These are phyloP conservation scores for Acanthornis magna DNA, from an alignment of 2,797 vertebrate species.

Conservation along the genomic window DNA sequence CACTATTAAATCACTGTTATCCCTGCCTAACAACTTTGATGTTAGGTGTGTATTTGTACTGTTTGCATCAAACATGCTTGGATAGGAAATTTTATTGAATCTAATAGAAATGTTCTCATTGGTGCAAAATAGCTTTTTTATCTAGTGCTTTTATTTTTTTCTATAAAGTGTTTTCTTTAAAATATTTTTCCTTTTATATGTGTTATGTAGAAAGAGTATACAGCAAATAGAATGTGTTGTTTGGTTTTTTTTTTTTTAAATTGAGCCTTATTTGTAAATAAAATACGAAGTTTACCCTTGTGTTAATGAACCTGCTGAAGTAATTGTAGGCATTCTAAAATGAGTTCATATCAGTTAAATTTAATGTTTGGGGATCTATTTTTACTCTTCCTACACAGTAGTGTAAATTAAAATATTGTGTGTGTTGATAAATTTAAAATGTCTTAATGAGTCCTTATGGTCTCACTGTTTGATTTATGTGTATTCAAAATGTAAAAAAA, in stretches of 20 bases:
- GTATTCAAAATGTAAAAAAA: neutral
- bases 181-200: neutral
- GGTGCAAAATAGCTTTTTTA: neutral
- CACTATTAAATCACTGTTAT: neutral
- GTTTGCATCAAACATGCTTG: neutral
- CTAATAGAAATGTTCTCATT: neutral
- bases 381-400: neutral
- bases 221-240: neutral
- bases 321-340: neutral
- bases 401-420: neutral
- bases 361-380: neutral
- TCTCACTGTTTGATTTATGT: neutral
- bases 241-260: neutral
- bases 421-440: neutral
- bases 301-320: neutral
- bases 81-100: neutral
- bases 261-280: neutral
- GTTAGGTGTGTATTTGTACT: neutral
- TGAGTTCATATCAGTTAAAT: neutral
- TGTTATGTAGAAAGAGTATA: neutral
- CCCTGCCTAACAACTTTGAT: neutral
- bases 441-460: neutral
- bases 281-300: neutral
- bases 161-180: neutral
- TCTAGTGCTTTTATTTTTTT: neutral